These are phyloP conservation scores for Bemisia tabaci DNA, from an alignment of 1,140 invertebrate species.

Conservation along the genomic window DNA sequence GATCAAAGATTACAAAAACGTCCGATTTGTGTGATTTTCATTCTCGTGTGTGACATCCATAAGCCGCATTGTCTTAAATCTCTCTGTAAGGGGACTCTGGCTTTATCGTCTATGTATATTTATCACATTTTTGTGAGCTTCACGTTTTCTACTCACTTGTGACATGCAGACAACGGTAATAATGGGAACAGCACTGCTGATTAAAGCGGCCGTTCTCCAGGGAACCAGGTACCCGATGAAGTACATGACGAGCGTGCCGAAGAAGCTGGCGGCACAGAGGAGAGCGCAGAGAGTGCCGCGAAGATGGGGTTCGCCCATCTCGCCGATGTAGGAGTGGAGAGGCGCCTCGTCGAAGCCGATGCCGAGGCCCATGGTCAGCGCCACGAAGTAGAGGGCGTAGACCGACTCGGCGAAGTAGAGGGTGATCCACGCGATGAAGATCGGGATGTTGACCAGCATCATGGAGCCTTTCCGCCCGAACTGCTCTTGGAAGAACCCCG, in stretches of 20 bases:
- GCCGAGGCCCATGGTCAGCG: conserved; percentile 21
- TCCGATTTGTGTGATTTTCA: too few species aligned
- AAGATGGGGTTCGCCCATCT: conserved; percentile 33
- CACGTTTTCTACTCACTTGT: too few species aligned
- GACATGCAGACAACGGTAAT: too few species aligned
- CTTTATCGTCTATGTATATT: too few species aligned
- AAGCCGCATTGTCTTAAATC: too few species aligned
- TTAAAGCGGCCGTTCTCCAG: conserved; percentile 18
- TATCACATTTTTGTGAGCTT: too few species aligned
- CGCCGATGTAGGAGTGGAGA: conserved; percentile 37
- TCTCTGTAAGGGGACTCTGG: too few species aligned
- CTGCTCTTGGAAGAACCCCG: conserved; percentile 20
- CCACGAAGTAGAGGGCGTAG: not conserved
- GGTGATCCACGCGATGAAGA: conserved; percentile 21
- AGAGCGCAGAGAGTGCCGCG: conserved; percentile 19
- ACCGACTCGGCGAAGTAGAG: conserved; percentile 16
- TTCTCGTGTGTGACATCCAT: too few species aligned
- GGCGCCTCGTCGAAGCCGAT: conserved; percentile 38
- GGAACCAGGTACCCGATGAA: conserved; percentile 15
- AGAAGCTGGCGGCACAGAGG: conserved; percentile 13
- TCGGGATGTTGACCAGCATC: conserved; percentile 24
- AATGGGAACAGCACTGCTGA: conserved; percentile 16
- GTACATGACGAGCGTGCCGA: conserved; percentile 17
- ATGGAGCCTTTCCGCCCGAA: conserved; percentile 23
- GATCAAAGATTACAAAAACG: too few species aligned